Conservation (phyloP, 2,888 invertebrate genomes). For the Copidosoma aretas region DNA sequence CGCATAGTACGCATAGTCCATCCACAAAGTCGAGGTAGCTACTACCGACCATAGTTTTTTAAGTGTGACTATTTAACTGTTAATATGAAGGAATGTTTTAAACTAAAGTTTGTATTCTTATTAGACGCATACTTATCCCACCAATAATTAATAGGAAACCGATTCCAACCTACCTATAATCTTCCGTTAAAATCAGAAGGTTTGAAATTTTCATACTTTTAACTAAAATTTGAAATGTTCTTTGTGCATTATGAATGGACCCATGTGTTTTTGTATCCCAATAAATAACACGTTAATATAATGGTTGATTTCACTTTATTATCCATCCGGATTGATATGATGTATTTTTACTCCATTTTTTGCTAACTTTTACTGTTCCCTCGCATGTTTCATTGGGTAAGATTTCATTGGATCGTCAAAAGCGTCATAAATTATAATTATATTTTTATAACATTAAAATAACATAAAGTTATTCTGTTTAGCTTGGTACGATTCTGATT, state of each 20-base stretch:
- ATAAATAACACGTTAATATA: conserved; percentile 7
- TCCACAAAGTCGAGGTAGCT: no score
- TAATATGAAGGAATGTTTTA: no score
- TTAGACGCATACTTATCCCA: neutral
- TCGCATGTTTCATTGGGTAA: conserved; percentile 34
- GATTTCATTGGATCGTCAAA: conserved; percentile 27
- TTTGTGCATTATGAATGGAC: conserved; percentile 33
- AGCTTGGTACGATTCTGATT: conserved; percentile 94
- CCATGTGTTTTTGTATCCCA: conserved; percentile 13
- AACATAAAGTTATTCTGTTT: conserved; percentile 48
- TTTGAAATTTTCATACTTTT: no score
- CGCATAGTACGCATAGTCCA: no score
- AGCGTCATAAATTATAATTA: conserved; percentile 2
- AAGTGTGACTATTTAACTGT: no score
- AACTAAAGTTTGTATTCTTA: neutral
- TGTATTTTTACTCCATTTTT: neutral
- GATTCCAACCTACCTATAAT: conserved; percentile 8
- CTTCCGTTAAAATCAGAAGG: conserved; percentile 1
- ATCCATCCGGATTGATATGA: neutral
- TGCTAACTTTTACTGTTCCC: conserved; percentile 24
- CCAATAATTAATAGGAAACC: neutral
- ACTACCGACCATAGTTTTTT: no score
- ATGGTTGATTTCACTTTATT: neutral
- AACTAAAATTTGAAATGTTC: conserved; percentile 4
- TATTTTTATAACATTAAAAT: neutral